Base-by-base conservation (phyloP, 2,888 invertebrate genomes). In the Notodonta dromedarius region DNA sequence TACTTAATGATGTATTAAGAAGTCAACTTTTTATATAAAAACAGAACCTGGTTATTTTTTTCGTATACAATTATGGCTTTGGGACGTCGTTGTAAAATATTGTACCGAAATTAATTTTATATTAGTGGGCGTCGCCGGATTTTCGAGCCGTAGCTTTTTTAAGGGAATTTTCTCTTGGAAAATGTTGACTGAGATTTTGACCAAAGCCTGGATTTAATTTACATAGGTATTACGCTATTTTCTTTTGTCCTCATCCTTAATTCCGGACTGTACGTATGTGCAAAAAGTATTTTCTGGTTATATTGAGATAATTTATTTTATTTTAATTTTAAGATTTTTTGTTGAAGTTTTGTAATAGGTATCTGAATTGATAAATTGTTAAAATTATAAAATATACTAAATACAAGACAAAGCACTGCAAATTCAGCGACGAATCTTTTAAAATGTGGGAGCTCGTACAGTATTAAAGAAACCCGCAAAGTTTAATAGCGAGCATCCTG, bases 401-500 rank as follows among this genome's bases (percentile, higher is more conserved):
- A 55, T 7, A n/a, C 54, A 61, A 68, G 65, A 67, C 63, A 70
- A 70, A 63, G 63, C 66, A 69, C 64, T 46, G 65, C 59, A 70
- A 70, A 75, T 70, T 74, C 71, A 59, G 67, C 61, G 59, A 61
- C 62, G 64, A 67, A 67, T 67, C 66, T 62, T 67, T 73, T 50
- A 70, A 73, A 73, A 71, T 70, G 68, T 74, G 72, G 69, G 67
- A 70, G 62, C 61, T 77, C 70, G 70, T 80, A 67, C 69, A 79
- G 80, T 82, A 84, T 84, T 80, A 80, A 82, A 69, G 67, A 72
- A 77, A 76, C 75, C 80, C 74, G 73, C 78, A 76, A 82, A 82
- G 62, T 78, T 54, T 54, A 51, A 53, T 53, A 54, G 66, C 60
- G 62, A 73, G 75, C 69, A 68, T 70, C 74, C 67, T 7, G 32